Conservation (phyloP, 2,113 vertebrate genomes). For the Alethe diademata region DNA sequence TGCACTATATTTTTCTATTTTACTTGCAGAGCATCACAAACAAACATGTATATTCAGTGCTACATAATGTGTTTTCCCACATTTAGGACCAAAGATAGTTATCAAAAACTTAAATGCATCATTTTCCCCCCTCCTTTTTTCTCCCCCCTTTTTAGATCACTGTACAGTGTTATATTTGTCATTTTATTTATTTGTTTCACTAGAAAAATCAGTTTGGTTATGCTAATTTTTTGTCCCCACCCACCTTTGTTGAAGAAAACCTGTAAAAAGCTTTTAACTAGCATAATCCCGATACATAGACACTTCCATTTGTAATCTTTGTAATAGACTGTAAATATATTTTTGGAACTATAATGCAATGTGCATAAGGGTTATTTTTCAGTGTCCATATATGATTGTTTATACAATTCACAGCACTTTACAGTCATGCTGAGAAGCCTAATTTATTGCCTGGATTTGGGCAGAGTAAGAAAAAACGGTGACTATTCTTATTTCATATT, state of each 20-base stretch:
- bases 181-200: slow-evolving; percentile 98
- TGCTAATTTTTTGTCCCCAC: slow-evolving; percentile 78
- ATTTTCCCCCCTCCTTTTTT: slow-evolving; percentile 49
- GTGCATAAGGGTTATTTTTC: slow-evolving; percentile 88
- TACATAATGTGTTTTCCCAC: slow-evolving; percentile 93
- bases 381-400: slow-evolving; percentile 81
- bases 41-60: slow-evolving; percentile 93
- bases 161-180: slow-evolving; percentile 92
- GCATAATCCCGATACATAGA: slow-evolving; percentile 89
- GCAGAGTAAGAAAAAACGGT: slow-evolving; percentile 72
- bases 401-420: slow-evolving; percentile 80
- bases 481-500: slow-evolving; percentile 73
- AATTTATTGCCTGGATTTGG: slow-evolving; percentile 71
- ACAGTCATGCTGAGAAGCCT: slow-evolving; percentile 76
- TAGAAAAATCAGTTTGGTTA: slow-evolving; percentile 86
- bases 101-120: slow-evolving; percentile 84
- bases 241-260: slow-evolving; percentile 79
- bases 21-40: slow-evolving; percentile 90
- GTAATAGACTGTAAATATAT: slow-evolving; percentile 99
- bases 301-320: slow-evolving; percentile 99
- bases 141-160: slow-evolving; percentile 76
- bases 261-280: slow-evolving; percentile 90
- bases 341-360: slow-evolving; percentile 99
- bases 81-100: slow-evolving; percentile 99
- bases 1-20: slow-evolving; percentile 99